phyloP scores from a whole-genome alignment of 2,113 vertebrate species.

The Notiomystis cincta region DNA sequence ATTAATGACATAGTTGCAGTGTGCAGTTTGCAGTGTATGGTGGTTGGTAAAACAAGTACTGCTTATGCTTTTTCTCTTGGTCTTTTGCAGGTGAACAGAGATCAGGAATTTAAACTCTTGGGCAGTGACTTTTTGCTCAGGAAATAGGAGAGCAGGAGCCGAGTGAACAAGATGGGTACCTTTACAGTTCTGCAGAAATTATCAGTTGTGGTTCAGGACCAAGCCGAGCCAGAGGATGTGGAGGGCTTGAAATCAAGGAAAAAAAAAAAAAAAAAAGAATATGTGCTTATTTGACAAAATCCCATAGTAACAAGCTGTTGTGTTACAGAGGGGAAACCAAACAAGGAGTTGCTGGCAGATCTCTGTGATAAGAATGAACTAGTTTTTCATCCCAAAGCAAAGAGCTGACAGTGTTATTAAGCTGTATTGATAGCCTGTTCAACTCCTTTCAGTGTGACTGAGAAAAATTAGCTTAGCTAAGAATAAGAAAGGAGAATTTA shows the following conservation, averaged over 20 bases:
- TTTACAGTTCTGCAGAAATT: neutral
- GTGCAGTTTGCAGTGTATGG: neutral
- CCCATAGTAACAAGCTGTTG: neutral
- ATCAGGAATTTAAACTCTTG: neutral
- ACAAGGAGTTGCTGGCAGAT: neutral
- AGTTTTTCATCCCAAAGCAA: neutral
- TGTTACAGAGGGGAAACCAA: neutral
- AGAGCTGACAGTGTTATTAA: neutral
- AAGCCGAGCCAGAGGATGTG: neutral
- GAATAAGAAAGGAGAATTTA: neutral
- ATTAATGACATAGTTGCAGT: neutral
- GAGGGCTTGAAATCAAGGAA: neutral
- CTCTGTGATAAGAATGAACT: neutral
- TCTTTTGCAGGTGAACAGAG: neutral
- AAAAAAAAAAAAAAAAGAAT: neutral
- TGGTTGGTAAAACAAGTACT: neutral
- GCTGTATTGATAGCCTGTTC: neutral
- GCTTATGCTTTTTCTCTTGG: neutral
- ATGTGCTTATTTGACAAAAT: neutral
- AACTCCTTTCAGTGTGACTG: neutral
- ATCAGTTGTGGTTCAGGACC: rapidly evolving
- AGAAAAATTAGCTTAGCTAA: neutral
- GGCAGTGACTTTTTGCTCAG: neutral
- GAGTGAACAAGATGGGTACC: neutral
- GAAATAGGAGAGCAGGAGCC: neutral